Base-by-base conservation (phyloP, 2,797 vertebrate species). In the Otolemur crassicaudatus region DNA sequence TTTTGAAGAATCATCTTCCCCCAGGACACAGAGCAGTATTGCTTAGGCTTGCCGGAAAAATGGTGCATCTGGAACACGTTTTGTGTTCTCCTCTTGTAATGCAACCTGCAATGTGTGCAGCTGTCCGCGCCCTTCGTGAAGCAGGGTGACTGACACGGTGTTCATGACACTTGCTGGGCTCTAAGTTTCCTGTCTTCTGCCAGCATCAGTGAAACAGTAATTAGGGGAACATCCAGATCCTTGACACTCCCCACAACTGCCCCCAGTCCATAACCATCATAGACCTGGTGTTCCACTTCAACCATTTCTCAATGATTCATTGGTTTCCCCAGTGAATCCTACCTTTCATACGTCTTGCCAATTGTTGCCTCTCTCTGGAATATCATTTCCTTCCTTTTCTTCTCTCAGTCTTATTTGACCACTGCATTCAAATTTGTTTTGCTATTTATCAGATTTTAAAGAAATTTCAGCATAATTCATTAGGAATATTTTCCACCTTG, bases 351-450 rank as follows among this genome's bases (percentile, higher is more conserved):
- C 0, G 37, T 53, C 43, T 34, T 60, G 4, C 17, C 14, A 58
- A 1, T 40, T 49, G 20, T 65, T 70, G 29, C 22, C 9, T 43
- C 29, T 76, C 20, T 82, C 19, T 49, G 37, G 7, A 63, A 61
- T 86, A 19, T 85, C 2, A 70, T 63, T 61, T 5, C 13, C 16
- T 69, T 29, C 31, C 0, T 43, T 73, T 11, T 81, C 11, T 49
- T 27, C 8, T 12, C 31, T 20, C 14, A 37, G 4, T 81, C 4
- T 77, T 72, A 7, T 75, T 43, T 90, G 31, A 29, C 19, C 1
- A 96, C 3, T 49, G 58, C 93, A 34, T 92, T 83, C 29, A 69
- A 0, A 19, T 94, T 83, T 87, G 31, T 91, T 94, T 90, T 87
- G 70, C 31, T 76, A 2, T 29, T n/a, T 65, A 63, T 60, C 25